A percentile compares a stretch with the other conserved stretches of the same genome.
These are phyloP conservation scores for Plodia interpunctella DNA, from an alignment of 1,140 invertebrate species.

Conservation along the genomic window DNA sequence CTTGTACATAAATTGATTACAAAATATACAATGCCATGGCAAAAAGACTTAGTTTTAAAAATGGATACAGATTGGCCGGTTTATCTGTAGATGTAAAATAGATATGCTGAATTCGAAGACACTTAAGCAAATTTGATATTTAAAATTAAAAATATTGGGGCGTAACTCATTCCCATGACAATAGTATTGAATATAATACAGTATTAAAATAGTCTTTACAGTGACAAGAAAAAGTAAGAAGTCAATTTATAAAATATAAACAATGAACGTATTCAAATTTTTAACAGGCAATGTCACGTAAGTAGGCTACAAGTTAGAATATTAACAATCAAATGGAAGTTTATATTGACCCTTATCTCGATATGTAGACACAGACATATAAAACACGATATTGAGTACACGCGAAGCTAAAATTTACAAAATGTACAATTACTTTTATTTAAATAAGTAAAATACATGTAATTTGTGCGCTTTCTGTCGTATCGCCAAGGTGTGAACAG, in stretches of 20 bases:
- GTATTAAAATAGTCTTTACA: too few species aligned
- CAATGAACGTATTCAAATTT: too few species aligned
- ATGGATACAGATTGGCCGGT: constrained; percentile 23
- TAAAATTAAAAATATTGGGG: not conserved
- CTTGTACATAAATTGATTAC: constrained; percentile 18
- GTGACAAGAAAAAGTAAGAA: not conserved
- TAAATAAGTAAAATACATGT: constrained; percentile 24
- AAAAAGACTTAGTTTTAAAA: not conserved
- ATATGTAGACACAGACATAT: constrained; percentile 12
- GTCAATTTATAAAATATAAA: not conserved
- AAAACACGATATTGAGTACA: constrained; percentile 8
- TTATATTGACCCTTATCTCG: not conserved
- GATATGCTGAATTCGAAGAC: constrained; percentile 10
- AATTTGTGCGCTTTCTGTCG: constrained; percentile 23
- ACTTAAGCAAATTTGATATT: constrained; percentile 5
- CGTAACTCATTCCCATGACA: not conserved
- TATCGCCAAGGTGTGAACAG: constrained; percentile 7
- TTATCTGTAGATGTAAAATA: constrained; percentile 20
- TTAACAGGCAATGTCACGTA: not conserved
- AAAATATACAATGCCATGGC: constrained; percentile 31
- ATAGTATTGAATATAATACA: too few species aligned
- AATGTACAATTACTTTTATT: constrained; percentile 39
- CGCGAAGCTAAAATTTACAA: constrained; percentile 39
- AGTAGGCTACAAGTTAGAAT: not conserved
- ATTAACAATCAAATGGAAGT: not conserved